Evolutionary conservation across 2,888 invertebrate genomes (phyloP), one percentile per base, ranked within the genome.

Genomic region (Mycalesis mineus): DNA sequence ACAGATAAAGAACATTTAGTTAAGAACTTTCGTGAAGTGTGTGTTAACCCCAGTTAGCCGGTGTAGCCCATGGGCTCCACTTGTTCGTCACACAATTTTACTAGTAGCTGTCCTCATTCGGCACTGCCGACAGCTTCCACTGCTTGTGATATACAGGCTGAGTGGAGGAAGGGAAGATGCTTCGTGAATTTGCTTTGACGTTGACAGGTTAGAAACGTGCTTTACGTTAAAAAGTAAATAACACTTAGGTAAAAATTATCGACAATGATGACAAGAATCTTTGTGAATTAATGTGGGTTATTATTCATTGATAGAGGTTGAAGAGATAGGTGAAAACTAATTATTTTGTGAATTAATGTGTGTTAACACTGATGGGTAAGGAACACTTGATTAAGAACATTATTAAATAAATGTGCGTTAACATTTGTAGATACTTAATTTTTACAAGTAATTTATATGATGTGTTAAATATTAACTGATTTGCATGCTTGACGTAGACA

Each of bases 101-200:
- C n/a, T n/a, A n/a, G n/a, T n/a, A n/a, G n/a, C n/a, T n/a, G n/a
- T n/a, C n/a, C n/a, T n/a, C n/a, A n/a, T n/a, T n/a, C n/a, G n/a
- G n/a, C n/a, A n/a, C n/a, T n/a, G n/a, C n/a, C n/a, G n/a, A n/a
- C n/a, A n/a, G n/a, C n/a, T n/a, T n/a, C n/a, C n/a, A n/a, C 22
- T 22, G 66, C 69, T 70, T 68, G 65, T 65, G 67, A 66, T 69
- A 65, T 68, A 67, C 56, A 66, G 61, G 62, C 67, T 67, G 66
- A 50, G 56, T 56, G 63, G 63, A 53, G 56, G 55, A 51, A 60
- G 64, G 60, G 42, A 56, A 56, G 56, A 59, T 55, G 57, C 61
- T 48, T 47, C 42, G 37, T 37, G 37, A 22, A 49, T 8, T 22
- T 39, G 14, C 28, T 22, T 45, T 41, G 29, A 15, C 41, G 40